phyloP scores from a whole-genome alignment of 2,113 vertebrate species.

The Pao palembangensis region DNA sequence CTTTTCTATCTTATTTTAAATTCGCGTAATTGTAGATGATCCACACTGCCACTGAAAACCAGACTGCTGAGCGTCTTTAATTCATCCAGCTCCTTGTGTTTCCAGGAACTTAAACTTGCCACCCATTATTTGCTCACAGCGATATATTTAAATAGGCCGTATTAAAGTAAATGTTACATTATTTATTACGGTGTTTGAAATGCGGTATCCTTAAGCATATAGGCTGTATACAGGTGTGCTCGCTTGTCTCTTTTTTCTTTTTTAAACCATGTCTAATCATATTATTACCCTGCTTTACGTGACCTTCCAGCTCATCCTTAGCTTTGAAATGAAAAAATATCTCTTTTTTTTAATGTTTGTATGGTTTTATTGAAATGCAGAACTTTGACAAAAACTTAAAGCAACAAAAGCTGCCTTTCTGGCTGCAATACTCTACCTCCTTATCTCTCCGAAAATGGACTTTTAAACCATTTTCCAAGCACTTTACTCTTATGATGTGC shows the following conservation, averaged over 20 bases:
- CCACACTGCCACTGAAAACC: too few relatives aligned
- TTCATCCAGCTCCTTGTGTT: too few relatives aligned
- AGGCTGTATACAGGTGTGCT: not conserved
- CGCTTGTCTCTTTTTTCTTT: not conserved
- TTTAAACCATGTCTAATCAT: not conserved
- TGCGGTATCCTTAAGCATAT: too few relatives aligned
- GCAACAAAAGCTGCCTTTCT: not conserved
- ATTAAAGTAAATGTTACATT: too few relatives aligned
- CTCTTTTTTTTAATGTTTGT: constrained; percentile 5
- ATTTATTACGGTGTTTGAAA: too few relatives aligned
- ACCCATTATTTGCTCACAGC: too few relatives aligned
- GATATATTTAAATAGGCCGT: too few relatives aligned
- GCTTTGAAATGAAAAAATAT: constrained; percentile 9
- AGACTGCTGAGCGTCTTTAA: too few relatives aligned
- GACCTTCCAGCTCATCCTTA: not conserved
- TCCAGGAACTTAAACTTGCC: too few relatives aligned
- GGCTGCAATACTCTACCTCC: not conserved
- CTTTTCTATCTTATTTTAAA: too few relatives aligned
- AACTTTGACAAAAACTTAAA: not conserved
- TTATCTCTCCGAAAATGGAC: too few relatives aligned
- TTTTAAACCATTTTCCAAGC: not conserved
- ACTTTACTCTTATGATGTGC: not conserved
- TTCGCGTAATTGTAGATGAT: too few relatives aligned
- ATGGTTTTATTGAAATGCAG: not conserved
- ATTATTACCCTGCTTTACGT: not conserved